Conservation (phyloP, 2,797 vertebrate genomes). For the Chromis chromis region DNA sequence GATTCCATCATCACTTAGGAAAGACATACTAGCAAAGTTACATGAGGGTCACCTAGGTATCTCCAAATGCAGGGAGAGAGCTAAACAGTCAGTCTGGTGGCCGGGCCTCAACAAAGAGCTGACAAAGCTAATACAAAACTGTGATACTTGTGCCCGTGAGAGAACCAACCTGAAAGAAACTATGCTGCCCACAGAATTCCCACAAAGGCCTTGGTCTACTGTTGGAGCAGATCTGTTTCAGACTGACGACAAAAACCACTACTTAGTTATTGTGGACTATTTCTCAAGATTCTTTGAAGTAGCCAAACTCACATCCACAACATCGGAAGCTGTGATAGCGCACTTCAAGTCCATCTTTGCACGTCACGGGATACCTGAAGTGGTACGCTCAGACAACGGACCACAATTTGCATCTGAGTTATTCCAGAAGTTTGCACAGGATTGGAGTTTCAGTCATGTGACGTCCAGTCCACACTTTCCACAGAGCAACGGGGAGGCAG, state of each 20-base stretch:
- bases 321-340: constrained; percentile 22
- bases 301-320: constrained; percentile 15
- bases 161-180: not conserved
- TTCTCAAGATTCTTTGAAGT: constrained; percentile 27
- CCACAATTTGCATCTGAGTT: too few species aligned
- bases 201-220: too few species aligned
- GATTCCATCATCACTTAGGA: too few species aligned
- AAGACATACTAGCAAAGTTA: too few species aligned
- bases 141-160: not conserved
- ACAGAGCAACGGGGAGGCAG: constrained; percentile 2
- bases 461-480: constrained; percentile 18
- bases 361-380: too few species aligned
- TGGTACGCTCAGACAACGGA: too few species aligned
- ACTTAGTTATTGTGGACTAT: too few species aligned
- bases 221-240: not conserved
- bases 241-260: not conserved
- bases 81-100: too few species aligned
- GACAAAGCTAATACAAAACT: not conserved
- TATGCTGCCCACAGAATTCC: not conserved
- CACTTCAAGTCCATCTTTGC: constrained; percentile 30
- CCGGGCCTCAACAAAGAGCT: too few species aligned
- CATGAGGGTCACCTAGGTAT: too few species aligned
- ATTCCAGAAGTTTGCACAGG: not conserved
- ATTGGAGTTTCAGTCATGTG: constrained; percentile 22
- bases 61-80: too few species aligned